Evolutionary conservation across 2,888 invertebrate genomes (phyloP), one percentile per base, ranked within the genome.

Genomic region (Chrysolina haemoptera): DNA sequence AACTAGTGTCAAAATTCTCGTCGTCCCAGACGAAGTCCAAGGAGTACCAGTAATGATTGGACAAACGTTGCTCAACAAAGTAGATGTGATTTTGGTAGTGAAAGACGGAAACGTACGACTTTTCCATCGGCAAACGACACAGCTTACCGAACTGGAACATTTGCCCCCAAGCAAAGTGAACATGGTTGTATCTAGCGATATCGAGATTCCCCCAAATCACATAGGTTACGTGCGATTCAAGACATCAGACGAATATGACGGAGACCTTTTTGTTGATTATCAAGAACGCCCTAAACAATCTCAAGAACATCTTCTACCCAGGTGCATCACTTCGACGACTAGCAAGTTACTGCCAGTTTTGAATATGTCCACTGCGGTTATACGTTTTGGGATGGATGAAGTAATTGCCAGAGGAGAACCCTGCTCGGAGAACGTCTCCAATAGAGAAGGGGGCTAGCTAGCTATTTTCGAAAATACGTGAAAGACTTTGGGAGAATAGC

Each of bases 281-380:
- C 20, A 27, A 9, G 22, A 62, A 62, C 9, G 62, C 9, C 62
- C 27, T 3, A 62, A 62, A 14, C 62, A 27, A 27, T 12, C 14
- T 5, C 62, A 62, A 0, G 62, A 62, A 22, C 27, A 5, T 35
- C 8, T 27, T 14, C 12, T 62, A 62, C 62, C 35, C 20, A 62
- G 62, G 20, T 62, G 62, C 14, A 62, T 62, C 35, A 62, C 62
- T 62, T 35, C 62, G 14, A 62, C 62, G 2, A 22, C 11, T 1
- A 62, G 62, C 5, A 27, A 27, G 5, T 27, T 27, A 27, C 27
- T 27, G 27, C 2, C 27, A 27, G 27, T 27, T 27, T 5, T 27
- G 27, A 27, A 27, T 5, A 27, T 5, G 27, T 5, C 27, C 27
- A 27, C 27, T 1, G 27, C 27, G 27, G 27, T 5, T 5, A 3